Base-by-base conservation (phyloP, 2,113 vertebrate species). In the Stegastes partitus region DNA sequence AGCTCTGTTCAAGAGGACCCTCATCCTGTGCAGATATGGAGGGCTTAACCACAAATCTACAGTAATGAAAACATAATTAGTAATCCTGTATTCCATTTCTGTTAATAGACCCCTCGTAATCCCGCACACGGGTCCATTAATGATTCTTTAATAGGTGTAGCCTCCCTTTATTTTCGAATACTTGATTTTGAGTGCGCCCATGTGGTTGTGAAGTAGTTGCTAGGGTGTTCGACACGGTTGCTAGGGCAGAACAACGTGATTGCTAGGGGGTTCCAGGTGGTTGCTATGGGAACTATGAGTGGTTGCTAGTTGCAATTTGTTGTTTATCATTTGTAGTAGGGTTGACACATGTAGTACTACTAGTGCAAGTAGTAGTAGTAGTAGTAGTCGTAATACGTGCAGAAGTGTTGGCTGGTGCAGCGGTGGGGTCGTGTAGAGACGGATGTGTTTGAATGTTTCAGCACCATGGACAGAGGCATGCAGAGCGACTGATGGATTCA, bases 401-500 rank as follows among this genome's bases (percentile, higher is more conserved):
- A 70, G 70, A 49, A 15, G 28, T 54, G 15, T 42, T 14, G 9
- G 11, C 63, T 19, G 28, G 23, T 12, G 12, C 39, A 42, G 39
- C 15, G 47, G 37, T 5, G n/a, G 16, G n/a, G 9, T 0, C 31
- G 53, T 0, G 11, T 44, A 58, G 34, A 53, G 21, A 53, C 49
- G 64, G 18, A 39, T 45, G 14, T 54, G 67, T 31, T 39, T 16
- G 28, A 14, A 37, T 45, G 25, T 73, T 88, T 88, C 85, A 91
- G 85, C 68, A 89, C 85, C 87, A 81, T 18, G 87, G 87, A 91
- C 80, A 91, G 83, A 68, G 78, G 63, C 68, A 16, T 5, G 19
- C n/a, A 28, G 25, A 22, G 9, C 8, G 18, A 58, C 19, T 25
- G 31, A 34, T 26, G 23, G 21, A 47, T 74, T 76, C n/a, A 68